A percentile compares a stretch with the other conserved stretches of the same genome.
These are phyloP conservation scores for Chrysogorgia sp. DNA, from an alignment of 92 coral and sea anemone genomes.

Conservation along the genomic window DNA sequence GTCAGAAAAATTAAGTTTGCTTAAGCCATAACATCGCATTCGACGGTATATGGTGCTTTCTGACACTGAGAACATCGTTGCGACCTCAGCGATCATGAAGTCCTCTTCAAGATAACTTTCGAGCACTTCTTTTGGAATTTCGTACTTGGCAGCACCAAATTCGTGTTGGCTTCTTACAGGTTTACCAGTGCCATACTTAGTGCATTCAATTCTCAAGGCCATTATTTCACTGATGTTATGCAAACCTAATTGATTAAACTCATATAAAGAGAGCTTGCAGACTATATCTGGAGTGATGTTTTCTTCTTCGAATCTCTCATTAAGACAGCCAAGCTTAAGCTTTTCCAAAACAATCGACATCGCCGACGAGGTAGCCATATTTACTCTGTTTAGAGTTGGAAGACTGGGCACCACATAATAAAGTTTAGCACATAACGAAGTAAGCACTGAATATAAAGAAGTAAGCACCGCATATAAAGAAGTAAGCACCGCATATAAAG, in stretches of 20 bases:
- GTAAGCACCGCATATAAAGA: no score
- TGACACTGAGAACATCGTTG: slow-evolving; percentile 44
- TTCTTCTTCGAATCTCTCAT: slow-evolving; percentile 28
- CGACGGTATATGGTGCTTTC: slow-evolving; percentile 35
- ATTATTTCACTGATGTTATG: slow-evolving; percentile 53
- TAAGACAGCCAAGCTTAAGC: slow-evolving; percentile 29
- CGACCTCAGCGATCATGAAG: slow-evolving; percentile 32
- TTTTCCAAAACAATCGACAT: slow-evolving; percentile 51
- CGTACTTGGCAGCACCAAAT: neutral
- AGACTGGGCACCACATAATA: no score
- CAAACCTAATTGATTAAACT: slow-evolving; percentile 53
- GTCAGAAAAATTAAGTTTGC: slow-evolving; percentile 41
- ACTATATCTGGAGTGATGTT: slow-evolving; percentile 67
- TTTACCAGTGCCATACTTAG: slow-evolving; percentile 44
- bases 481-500: no score
- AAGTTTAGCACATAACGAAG: no score
- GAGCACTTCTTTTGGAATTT: slow-evolving; percentile 37
- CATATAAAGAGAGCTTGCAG: slow-evolving; percentile 50
- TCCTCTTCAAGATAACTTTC: slow-evolving; percentile 41
- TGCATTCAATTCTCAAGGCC: slow-evolving; percentile 65
- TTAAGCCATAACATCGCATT: slow-evolving; percentile 44
- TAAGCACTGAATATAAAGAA: no score
- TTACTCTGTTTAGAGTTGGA: no score
- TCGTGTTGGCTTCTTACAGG: slow-evolving; percentile 40
- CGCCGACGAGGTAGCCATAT: no score